phyloP scores from a whole-genome alignment of 2,797 vertebrate species.

The Notoglanidium macrostoma region DNA sequence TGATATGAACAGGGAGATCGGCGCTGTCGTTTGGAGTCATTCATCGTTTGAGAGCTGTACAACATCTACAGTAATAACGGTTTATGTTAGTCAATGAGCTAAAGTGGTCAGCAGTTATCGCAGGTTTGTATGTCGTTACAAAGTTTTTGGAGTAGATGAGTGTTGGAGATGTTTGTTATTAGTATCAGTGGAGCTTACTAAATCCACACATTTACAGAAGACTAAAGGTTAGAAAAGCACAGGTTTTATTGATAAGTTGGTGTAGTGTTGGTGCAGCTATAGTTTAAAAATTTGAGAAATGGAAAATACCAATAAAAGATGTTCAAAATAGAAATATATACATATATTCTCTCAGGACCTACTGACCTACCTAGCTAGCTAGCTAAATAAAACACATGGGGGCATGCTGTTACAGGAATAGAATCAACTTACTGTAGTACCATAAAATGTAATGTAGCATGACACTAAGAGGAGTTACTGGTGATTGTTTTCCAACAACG shows the following conservation, averaged over 20 bases:
- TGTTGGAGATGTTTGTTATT: background rate
- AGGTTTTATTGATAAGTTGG: background rate
- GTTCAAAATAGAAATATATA: too few species aligned
- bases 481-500: background rate
- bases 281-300: background rate
- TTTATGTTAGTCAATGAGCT: too few species aligned
- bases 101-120: background rate
- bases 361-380: constrained; percentile 3
- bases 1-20: constrained; percentile 29
- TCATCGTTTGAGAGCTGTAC: background rate
- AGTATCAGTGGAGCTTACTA: background rate
- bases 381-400: background rate
- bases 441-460: background rate
- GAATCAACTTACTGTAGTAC: background rate
- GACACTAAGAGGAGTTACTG: background rate
- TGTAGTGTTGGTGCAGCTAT: background rate
- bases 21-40: background rate
- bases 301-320: background rate
- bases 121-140: background rate
- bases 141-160: too few species aligned
- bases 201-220: background rate
- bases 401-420: background rate
- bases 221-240: background rate
- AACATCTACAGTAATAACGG: background rate
- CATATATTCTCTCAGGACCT: too few species aligned